Evolutionary conservation across 1,140 invertebrate genomes (phyloP).

Genomic region (Hirudo medicinalis): DNA sequence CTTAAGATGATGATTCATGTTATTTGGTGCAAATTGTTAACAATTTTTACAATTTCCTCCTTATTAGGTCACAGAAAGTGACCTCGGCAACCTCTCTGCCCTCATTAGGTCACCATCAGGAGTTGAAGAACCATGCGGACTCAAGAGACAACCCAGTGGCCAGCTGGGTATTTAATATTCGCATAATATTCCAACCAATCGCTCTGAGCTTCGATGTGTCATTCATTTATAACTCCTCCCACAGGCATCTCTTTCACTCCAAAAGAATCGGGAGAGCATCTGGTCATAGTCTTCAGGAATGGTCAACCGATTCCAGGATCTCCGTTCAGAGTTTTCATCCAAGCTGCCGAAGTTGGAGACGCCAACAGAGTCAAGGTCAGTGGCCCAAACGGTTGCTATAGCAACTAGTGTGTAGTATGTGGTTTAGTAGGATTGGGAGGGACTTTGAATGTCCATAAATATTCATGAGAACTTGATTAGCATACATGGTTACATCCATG

Average conservation of each 20-base stretch:
- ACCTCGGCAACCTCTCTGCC: conserved; percentile 77
- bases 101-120: conserved; percentile 83
- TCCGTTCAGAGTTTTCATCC: conserved; percentile 89
- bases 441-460: too few species aligned
- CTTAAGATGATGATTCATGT: too few species aligned
- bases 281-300: conserved; percentile 83
- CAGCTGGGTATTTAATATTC: conserved; percentile 47
- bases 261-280: conserved; percentile 79
- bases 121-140: conserved; percentile 82
- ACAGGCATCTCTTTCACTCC: conserved; percentile 88
- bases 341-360: conserved; percentile 76
- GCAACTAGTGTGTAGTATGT: too few species aligned
- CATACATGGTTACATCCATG: too few species aligned
- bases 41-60: neutral
- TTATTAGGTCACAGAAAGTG: conserved; percentile 74
- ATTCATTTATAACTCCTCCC: neutral
- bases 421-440: too few species aligned
- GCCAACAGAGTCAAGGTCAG: conserved; percentile 81
- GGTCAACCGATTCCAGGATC: conserved; percentile 88
- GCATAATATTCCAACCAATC: neutral
- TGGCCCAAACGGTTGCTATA: too few species aligned
- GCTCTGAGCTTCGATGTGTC: neutral
- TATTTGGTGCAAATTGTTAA: too few species aligned
- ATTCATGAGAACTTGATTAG: too few species aligned
- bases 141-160: conserved; percentile 79